These are phyloP conservation scores for Hirudo medicinalis DNA, from an alignment of 1,140 invertebrate genomes.

Conservation along the genomic window DNA sequence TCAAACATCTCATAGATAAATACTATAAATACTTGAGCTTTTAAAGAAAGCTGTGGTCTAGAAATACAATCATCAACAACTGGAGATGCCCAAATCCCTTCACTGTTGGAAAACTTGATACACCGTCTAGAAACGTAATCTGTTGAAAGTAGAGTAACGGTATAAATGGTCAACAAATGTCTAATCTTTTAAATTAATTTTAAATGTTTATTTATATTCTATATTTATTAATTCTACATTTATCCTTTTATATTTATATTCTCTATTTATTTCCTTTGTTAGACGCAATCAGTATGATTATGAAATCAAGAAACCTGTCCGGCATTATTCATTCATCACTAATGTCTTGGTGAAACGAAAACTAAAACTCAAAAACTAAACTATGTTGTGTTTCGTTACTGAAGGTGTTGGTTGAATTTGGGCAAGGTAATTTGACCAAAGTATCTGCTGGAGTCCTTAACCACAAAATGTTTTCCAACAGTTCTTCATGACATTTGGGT, in stretches of 20 bases:
- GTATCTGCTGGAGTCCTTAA: background rate
- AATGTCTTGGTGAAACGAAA: too few relatives aligned
- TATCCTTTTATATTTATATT: too few relatives aligned
- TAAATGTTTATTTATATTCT: too few relatives aligned
- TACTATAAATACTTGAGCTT: background rate
- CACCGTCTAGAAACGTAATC: background rate
- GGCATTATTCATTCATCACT: too few relatives aligned
- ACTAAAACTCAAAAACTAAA: background rate
- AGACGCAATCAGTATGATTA: too few relatives aligned
- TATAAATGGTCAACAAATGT: too few relatives aligned
- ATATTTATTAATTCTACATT: too few relatives aligned
- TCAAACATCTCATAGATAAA: background rate
- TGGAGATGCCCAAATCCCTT: background rate
- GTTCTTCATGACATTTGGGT: background rate
- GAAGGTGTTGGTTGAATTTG: background rate
- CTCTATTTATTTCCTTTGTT: too few relatives aligned
- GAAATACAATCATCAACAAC: background rate
- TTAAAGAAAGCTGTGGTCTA: background rate
- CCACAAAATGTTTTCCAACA: background rate
- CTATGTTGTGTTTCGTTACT: background rate
- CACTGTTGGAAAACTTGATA: background rate
- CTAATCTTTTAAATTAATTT: too few relatives aligned
- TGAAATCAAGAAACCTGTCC: too few relatives aligned
- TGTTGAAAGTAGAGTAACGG: too few relatives aligned
- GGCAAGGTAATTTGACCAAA: background rate